phyloP scores from a whole-genome alignment of 2,113 vertebrate species.

The Mirza zaza region DNA sequence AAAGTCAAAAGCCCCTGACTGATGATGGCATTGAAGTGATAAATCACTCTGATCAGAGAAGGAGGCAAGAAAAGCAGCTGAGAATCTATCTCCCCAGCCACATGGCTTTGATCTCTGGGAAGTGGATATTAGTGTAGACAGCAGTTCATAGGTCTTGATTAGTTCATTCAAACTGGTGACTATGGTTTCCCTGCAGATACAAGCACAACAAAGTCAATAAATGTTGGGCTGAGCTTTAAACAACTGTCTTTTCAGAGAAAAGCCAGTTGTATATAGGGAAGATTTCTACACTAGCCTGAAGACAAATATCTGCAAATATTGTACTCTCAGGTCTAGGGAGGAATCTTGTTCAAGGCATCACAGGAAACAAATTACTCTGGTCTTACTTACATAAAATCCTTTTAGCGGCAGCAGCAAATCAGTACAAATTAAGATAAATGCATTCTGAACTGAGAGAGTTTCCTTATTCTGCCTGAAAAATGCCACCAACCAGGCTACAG shows the following conservation, averaged over 20 bases:
- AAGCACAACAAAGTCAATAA: conserved; percentile 65
- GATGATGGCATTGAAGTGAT: conserved; percentile 61
- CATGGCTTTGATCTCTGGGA: conserved; percentile 80
- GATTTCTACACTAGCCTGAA: not conserved
- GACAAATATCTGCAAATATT: conserved; percentile 43
- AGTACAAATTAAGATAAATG: not conserved
- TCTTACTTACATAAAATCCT: conserved; percentile 30
- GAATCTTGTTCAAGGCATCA: not conserved
- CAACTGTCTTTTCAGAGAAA: conserved; percentile 68
- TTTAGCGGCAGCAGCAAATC: conserved; percentile 44
- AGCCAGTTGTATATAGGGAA: not conserved
- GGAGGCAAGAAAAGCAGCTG: conserved; percentile 71
- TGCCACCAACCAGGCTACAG: not conserved
- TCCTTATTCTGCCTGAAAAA: not conserved
- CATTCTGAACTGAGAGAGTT: not conserved
- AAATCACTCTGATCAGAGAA: conserved; percentile 78
- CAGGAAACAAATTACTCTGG: conserved; percentile 31
- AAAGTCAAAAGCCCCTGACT: conserved; percentile 61
- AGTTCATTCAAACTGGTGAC: conserved; percentile 37
- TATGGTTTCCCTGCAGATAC: conserved; percentile 64
- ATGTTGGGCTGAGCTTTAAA: conserved; percentile 42
- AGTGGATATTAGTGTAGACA: conserved; percentile 72
- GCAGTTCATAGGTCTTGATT: conserved; percentile 61
- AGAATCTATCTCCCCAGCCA: conserved; percentile 70
- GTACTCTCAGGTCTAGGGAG: not conserved